phyloP scores from a whole-genome alignment of 1,140 invertebrate species.

The Meloidogyne chitwoodi region DNA sequence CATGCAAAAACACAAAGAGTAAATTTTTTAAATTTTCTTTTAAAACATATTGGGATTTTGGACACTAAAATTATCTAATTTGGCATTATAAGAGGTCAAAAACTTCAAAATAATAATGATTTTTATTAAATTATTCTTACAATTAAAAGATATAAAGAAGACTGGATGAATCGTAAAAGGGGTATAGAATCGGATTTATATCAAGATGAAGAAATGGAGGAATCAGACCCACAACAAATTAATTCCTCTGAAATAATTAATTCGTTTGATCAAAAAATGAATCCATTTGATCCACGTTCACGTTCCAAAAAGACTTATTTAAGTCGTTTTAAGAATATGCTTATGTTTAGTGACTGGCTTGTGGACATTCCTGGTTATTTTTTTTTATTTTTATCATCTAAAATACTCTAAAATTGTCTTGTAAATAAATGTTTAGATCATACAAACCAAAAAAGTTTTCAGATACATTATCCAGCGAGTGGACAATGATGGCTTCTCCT shows the following conservation, averaged over 20 bases:
- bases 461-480: slow-evolving; percentile 21
- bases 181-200: not conserved
- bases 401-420: too few relatives aligned
- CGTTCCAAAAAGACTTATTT: not conserved
- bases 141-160: too few relatives aligned
- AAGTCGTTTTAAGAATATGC: slow-evolving; percentile 6
- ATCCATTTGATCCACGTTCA: not conserved
- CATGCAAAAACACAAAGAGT: not conserved
- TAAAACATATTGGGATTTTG: too few relatives aligned
- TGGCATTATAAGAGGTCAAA: too few relatives aligned
- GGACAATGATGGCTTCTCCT: slow-evolving; percentile 26
- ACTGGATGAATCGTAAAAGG: not conserved
- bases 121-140: too few relatives aligned
- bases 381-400: not conserved
- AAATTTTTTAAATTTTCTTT: not conserved
- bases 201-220: not conserved
- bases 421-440: not conserved
- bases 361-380: slow-evolving; percentile 28
- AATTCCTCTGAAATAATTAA: too few relatives aligned
- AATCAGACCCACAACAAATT: not conserved
- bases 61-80: too few relatives aligned
- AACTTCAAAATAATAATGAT: too few relatives aligned
- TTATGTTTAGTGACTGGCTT: slow-evolving; percentile 35
- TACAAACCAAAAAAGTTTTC: not conserved
- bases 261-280: too few relatives aligned